phyloP scores from a whole-genome alignment of 1,140 invertebrate genomes.

The Pseudomyrmex concolor region DNA sequence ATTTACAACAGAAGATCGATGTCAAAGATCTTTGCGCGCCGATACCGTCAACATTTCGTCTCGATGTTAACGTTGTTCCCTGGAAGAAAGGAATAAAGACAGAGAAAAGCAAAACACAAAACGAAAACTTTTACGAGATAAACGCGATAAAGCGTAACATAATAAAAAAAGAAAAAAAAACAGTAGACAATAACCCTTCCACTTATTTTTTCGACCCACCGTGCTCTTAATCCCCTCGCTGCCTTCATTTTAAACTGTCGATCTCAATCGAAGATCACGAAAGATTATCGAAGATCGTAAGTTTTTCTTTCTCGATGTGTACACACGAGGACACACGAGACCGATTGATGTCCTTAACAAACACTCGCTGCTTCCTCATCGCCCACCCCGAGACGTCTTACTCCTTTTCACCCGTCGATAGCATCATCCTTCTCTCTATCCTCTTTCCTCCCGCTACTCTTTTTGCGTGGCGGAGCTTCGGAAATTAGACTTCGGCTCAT shows the following conservation, averaged over 20 bases:
- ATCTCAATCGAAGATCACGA: constrained; percentile 35
- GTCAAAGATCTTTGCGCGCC: constrained; percentile 16
- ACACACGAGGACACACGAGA: constrained; percentile 30
- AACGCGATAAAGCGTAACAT: constrained; percentile 64
- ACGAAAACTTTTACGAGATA: constrained; percentile 51
- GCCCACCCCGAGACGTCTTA: not conserved
- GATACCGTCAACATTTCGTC: constrained; percentile 8
- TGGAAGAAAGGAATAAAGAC: not conserved
- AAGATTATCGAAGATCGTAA: constrained; percentile 19
- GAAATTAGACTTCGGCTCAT: constrained; percentile 81
- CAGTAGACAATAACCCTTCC: constrained; percentile 41
- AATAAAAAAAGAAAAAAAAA: not conserved
- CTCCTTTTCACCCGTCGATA: constrained; percentile 39
- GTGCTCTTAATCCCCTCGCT: constrained; percentile 24
- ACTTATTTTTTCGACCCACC: not conserved
- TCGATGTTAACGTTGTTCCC: not conserved
- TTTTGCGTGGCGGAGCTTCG: constrained; percentile 67
- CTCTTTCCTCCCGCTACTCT: constrained; percentile 30
- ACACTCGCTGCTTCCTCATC: constrained; percentile 59
- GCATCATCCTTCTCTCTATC: constrained; percentile 13
- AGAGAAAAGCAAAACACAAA: not conserved
- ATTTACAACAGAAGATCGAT: not conserved
- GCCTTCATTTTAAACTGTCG: constrained; percentile 29
- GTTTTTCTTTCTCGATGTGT: constrained; percentile 28
- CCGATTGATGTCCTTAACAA: constrained; percentile 63